Evolutionary conservation across 2,888 invertebrate species (phyloP).

Genomic region (Saturnia japonica): DNA sequence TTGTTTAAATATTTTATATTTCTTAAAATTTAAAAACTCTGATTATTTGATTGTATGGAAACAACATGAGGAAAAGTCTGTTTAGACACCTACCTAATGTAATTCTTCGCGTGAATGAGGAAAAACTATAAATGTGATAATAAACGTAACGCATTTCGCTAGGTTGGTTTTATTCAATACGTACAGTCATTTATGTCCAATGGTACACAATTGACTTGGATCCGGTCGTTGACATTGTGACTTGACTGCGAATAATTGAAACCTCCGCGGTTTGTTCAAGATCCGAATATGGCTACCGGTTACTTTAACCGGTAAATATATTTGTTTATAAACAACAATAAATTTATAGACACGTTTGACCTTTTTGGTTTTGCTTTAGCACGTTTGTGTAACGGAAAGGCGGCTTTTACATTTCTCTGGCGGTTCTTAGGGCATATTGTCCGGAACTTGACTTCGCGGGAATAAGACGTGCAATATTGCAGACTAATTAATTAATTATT

Average conservation of each 20-base stretch:
- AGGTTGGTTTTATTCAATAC: conserved; percentile 45
- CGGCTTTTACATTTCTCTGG: not conserved
- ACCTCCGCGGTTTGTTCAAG: conserved; percentile 26
- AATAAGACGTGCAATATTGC: too few species aligned
- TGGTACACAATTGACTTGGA: conserved; percentile 47
- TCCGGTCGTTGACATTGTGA: conserved; percentile 51
- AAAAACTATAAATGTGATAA: not conserved
- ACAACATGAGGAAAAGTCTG: too few species aligned
- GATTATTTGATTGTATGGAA: not conserved
- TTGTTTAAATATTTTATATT: not conserved
- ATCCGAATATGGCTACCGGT: not conserved
- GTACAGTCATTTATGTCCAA: conserved; percentile 47
- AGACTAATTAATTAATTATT: too few species aligned
- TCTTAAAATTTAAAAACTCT: not conserved
- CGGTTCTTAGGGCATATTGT: too few species aligned
- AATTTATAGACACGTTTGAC: not conserved
- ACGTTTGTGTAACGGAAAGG: not conserved
- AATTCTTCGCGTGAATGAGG: not conserved
- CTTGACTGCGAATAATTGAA: conserved; percentile 47
- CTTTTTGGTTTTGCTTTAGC: too few species aligned
- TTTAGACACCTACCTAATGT: not conserved
- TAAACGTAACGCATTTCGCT: conserved; percentile 23
- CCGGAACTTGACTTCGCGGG: too few species aligned
- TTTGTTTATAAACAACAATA: not conserved
- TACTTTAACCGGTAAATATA: not conserved